Evolutionary conservation across 2,888 invertebrate species (phyloP), one percentile per base, ranked within the genome.

Genomic region (Hypolimnas misippus): DNA sequence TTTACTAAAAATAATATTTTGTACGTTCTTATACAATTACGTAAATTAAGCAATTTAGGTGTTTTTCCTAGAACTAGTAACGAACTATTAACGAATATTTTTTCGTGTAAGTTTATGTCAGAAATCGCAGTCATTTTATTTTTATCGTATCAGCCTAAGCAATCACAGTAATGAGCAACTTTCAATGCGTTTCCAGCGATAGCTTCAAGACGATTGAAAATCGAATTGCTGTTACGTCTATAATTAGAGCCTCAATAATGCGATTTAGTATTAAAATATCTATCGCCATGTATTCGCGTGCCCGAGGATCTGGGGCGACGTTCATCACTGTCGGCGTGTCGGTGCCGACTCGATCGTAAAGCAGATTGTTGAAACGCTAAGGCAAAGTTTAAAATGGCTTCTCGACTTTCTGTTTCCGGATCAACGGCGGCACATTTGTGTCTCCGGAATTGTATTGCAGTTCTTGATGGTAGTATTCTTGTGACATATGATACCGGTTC

Each of bases 321-420:
- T 69, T 69, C 70, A 77, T 76, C 75, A 75, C 65, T 73, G 66
- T 69, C 74, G 70, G 70, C 63, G 65, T 66, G 57, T 62, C 66
- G 57, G 57, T 29, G 63, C 65, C 64, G 66, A 56, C 59, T 55
- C 62, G 68, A 75, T 72, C 66, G 70, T 68, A 69, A 62, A 57
- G 56, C 64, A 65, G 72, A 73, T 73, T 71, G 72, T 69, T 70
- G 63, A 67, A 72, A 71, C 73, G 72, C 68, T 59, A 72, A 52
- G 61, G 57, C 63, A 42, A 57, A 65, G 55, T 65, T 61, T 46
- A 17, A 59, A 65, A 63, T 54, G 50, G 58, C 60, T 44, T 58
- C 58, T 52, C 61, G 58, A 54, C 44, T 50, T 62, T 57, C 58
- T 38, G 57, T 52, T 60, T 63, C 65, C 65, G 62, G 54, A 59